Evolutionary conservation across 2,888 invertebrate genomes (phyloP), one percentile per base, ranked within the genome.

Genomic region (Odontocolon sp.): DNA sequence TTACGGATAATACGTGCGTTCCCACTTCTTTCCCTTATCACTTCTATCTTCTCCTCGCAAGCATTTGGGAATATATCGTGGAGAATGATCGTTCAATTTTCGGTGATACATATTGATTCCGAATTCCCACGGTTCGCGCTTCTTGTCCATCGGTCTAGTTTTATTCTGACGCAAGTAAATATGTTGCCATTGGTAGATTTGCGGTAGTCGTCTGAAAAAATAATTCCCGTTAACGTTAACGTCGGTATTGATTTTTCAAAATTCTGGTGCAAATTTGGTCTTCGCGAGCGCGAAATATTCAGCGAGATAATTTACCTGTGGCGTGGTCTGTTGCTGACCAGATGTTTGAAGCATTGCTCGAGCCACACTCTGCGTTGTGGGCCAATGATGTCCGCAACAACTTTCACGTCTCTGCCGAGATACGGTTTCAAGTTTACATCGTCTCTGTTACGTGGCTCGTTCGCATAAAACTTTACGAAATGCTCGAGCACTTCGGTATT

Each of bases 111-210:
- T 94, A 88, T 94, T 93, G 16, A 92, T 88, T n/a, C 90, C 91
- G 68, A 93, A 89, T 88, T 96, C 95, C 89, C 95, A 97, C 84
- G 94, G 95, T 56, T 95, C 92, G 63, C 93, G 91, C 82, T 92
- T 94, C 4, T 94, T 91, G 59, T 96, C 96, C 90, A 94, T 88
- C 54, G 93, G 92, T 76, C 95, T 92, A 0, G 94, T 95, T 8
- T 95, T 92, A 84, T 94, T 91, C 85, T 94, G 91, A 16, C 95
- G 93, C 88, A 96, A 95, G 88, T 96, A 97, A 78, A 97, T 95
- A 80, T 93, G 93, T 87, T 97, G 96, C 97, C 97, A 98, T 69
- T 93, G 88, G 85, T 95, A 95, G 33, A 94, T 91, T 91, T 97
- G 96, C 18, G 96, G 95, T 8, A 90, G 72, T 47, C 93, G 89